phyloP scores from a whole-genome alignment of 2,797 vertebrate genomes.

The Pseudotriccus pelzelni region DNA sequence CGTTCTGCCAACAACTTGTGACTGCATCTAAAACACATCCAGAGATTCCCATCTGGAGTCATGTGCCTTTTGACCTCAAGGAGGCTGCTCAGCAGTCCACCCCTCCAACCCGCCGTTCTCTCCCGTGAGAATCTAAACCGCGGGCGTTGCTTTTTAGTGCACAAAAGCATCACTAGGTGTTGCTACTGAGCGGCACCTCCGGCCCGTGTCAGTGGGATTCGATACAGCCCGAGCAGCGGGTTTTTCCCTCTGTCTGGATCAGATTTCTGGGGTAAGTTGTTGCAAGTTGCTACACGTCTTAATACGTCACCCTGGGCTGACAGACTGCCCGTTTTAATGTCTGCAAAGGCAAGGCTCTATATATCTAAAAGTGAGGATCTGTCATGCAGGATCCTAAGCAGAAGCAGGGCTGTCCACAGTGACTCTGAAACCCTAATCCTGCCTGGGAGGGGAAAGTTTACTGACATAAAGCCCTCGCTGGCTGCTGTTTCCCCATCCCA shows the following conservation, averaged over 20 bases:
- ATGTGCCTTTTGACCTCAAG: neutral
- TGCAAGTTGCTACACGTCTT: neutral
- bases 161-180: neutral
- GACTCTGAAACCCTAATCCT: neutral
- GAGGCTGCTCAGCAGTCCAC: neutral
- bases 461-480: neutral
- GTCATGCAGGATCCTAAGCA: neutral
- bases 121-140: neutral
- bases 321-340: neutral
- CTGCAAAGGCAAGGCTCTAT: neutral
- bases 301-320: neutral
- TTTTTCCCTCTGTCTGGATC: neutral
- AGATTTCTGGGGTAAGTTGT: neutral
- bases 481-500: neutral
- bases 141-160: neutral
- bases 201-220: neutral
- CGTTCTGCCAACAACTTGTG: neutral
- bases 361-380: neutral
- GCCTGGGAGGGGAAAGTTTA: fast-evolving
- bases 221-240: neutral
- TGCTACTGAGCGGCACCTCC: conserved; percentile 13
- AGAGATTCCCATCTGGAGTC: neutral
- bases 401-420: neutral
- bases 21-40: neutral
- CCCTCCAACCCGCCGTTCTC: neutral